A percentile compares a stretch with the other conserved stretches of the same genome.
phyloP scores from a whole-genome alignment of 2,797 vertebrate genomes.

The Ambastaia sidthimunki region DNA sequence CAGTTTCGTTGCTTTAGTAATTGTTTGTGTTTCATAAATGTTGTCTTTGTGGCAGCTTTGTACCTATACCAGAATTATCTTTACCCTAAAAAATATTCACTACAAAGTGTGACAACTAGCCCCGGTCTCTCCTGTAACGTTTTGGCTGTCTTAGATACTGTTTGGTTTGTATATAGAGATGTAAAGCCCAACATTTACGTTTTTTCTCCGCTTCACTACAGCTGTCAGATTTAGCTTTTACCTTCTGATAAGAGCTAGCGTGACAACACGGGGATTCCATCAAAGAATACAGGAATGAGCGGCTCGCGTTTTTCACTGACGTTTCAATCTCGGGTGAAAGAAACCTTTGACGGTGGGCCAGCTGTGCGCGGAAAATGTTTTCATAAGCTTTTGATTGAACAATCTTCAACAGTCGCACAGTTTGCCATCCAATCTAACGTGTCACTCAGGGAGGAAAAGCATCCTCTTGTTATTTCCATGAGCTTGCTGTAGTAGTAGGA shows the following conservation, averaged over 20 bases:
- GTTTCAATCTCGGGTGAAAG: slow-evolving; percentile 30
- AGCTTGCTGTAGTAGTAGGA: background rate
- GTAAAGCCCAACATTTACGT: slow-evolving; percentile 10
- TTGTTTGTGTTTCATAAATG: no score
- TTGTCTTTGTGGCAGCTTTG: no score
- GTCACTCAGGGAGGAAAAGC: slow-evolving; percentile 14
- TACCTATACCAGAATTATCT: background rate
- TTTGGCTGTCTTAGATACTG: background rate
- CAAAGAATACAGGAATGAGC: slow-evolving; percentile 29
- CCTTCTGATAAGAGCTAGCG: slow-evolving; percentile 22
- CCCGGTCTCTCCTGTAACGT: background rate
- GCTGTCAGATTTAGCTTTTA: slow-evolving; percentile 44
- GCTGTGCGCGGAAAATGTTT: slow-evolving; percentile 26
- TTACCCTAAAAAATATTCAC: background rate
- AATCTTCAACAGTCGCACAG: slow-evolving; percentile 37
- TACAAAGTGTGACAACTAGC: background rate
- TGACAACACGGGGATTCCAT: slow-evolving; percentile 34
- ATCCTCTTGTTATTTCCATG: slow-evolving; percentile 37
- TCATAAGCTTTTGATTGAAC: slow-evolving; percentile 38
- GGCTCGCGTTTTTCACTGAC: background rate
- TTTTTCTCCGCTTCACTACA: slow-evolving; percentile 13
- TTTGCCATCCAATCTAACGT: slow-evolving; percentile 11
- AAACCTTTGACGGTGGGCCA: slow-evolving; percentile 20
- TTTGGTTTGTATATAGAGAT: background rate
- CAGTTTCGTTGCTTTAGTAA: no score